phyloP scores from a whole-genome alignment of 2,113 vertebrate genomes.

The Pogonocichla stellata region DNA sequence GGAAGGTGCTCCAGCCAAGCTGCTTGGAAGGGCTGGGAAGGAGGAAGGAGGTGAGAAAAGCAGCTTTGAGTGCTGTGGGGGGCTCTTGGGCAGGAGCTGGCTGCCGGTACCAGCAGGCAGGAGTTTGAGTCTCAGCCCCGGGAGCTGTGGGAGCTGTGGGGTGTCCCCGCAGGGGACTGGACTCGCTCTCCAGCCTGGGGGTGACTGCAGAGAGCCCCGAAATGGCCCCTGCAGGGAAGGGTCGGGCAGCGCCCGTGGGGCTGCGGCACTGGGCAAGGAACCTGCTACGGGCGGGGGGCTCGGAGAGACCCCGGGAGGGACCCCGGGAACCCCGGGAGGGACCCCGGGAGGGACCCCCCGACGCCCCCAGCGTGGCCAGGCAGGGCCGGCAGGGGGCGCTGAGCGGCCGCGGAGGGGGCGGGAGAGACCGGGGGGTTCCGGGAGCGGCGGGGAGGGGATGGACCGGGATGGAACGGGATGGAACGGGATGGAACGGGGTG shows the following conservation, averaged over 20 bases:
- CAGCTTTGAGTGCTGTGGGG: not conserved
- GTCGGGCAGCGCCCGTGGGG: not conserved
- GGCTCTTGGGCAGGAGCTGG: not conserved
- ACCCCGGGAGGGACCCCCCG: not conserved
- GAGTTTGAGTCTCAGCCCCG: no score
- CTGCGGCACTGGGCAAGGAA: not conserved
- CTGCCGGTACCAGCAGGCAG: not conserved
- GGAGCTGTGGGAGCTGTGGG: not conserved
- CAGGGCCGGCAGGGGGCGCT: not conserved
- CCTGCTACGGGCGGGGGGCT: not conserved
- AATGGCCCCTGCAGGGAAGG: rapidly evolving
- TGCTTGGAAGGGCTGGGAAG: not conserved
- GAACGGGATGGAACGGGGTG: no score
- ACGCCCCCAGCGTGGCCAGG: not conserved
- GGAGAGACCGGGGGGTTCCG: not conserved
- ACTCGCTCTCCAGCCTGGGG: rapidly evolving
- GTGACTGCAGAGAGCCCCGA: not conserved
- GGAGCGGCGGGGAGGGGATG: not conserved
- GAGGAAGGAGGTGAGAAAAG: not conserved
- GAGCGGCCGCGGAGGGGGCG: not conserved
- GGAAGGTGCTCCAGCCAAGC: not conserved
- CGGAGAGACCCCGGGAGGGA: not conserved
- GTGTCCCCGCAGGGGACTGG: not conserved
- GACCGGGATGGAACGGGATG: no score
- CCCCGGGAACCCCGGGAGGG: not conserved